Evolutionary conservation across 2,113 vertebrate species (phyloP), one percentile per base, ranked within the genome.

Genomic region (Numenius arquata): DNA sequence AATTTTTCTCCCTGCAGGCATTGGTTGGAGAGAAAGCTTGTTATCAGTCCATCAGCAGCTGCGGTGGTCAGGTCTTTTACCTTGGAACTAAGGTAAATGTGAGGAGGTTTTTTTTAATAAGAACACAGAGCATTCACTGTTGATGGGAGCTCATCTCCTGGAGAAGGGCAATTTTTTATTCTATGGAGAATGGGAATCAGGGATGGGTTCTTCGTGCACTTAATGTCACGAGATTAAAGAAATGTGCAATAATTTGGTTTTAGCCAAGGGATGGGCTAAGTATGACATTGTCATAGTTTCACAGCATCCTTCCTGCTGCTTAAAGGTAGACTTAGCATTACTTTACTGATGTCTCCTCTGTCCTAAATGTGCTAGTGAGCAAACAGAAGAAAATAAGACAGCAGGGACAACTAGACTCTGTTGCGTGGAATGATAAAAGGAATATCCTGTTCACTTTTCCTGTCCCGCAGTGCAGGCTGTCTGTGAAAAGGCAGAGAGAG

Each of bases 21-120:
- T 75, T 99, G 82, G 99, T 99, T 36, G 99, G 99, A 95, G 99
- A 99, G 89, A 99, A 99, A 90, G 99, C 99, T 85, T 99, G 99
- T 85, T 99, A 99, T 66, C 99, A 99, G 94, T 99, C 99, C 14
- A 99, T 99, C 75, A 99, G 99, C 63, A 99, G 98, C 97, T 99
- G 98, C 43, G 98, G 98, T n/a, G 99, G 99, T 45, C 99, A 99
- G 96, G 98, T 99, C 52, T 98, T 99, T 93, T 99, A 99, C 96
- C 97, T 99, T 93, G 99, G 99, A 89, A 99, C 99, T 21, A 99
- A 99, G 98, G 99, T 99, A 98, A 94, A 82, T 13, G 22, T 34
- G 29, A 32, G 12, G 6, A 73, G 26, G 18, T 79, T 40, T 62
- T n/a, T 29, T 53, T 27, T 16, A 48, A 2, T 56, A 47, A 77